Evolutionary conservation across 1,140 invertebrate species (phyloP), one percentile per base, ranked within the genome.

Genomic region (Nilaparvata lugens): DNA sequence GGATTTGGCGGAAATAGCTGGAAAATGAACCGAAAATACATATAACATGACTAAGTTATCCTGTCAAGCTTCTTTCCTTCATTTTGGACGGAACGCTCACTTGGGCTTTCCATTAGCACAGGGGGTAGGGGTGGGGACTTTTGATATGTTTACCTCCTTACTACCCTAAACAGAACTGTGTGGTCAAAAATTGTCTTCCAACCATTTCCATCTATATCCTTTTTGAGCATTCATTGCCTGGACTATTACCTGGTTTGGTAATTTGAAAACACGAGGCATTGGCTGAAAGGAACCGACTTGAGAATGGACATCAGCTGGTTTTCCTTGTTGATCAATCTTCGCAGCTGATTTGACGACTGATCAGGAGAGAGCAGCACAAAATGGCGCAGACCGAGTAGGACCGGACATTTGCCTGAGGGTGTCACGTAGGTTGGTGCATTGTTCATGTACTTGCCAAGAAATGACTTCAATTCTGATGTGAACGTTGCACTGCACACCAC

Each of bases 401-500:
- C 73, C 35, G 81, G 78, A 52, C 52, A 58, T n/a, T 62, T 53
- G 24, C 31, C 51, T 48, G 76, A 76, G 58, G 58, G 70, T 70
- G 71, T 79, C 9, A 65, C 59, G 42, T 94, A 91, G 65, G 81
- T 80, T 35, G n/a, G n/a, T n/a, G 95, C 79, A n/a, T 90, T 91
- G 52, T 82, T 74, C 85, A 98, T 95, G 70, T 91, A 92, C 51
- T 79, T 75, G 42, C 79, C 75, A 43, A 97, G 74, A 66, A 90
- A 83, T 21, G 78, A 71, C 64, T 89, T 84, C 54, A 95, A 73
- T 66, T 83, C 79, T 64, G 86, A 79, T 14, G 89, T 83, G 75
- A 93, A 97, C n/a, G 96, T 98, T 21, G 96, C 96, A 75, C 94
- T 97, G 21, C 89, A 83, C 35, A 92, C 88, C 64, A 98, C 83